phyloP scores from a whole-genome alignment of 2,888 invertebrate species.

The Taenaris catops region DNA sequence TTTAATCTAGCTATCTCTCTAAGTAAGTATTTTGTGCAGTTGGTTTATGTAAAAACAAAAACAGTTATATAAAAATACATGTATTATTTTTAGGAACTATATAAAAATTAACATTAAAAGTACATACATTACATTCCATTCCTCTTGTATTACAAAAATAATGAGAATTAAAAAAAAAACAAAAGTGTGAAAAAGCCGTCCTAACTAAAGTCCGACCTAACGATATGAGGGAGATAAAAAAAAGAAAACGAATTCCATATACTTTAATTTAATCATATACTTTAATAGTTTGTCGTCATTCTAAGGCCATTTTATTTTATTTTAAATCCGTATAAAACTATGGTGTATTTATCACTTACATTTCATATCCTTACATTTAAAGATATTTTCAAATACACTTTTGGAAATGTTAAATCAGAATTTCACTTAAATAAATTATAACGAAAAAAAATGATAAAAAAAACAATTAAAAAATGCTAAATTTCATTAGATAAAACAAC shows the following conservation, averaged over 20 bases:
- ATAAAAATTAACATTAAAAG: too few relatives aligned
- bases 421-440: background rate
- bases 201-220: too few relatives aligned
- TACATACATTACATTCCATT: too few relatives aligned
- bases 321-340: conserved; percentile 16
- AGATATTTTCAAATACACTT: background rate
- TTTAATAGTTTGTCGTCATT: conserved; percentile 16
- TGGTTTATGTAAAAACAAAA: too few relatives aligned
- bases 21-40: too few relatives aligned
- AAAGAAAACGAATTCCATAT: background rate
- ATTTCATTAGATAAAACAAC: conserved; percentile 1
- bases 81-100: too few relatives aligned
- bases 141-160: too few relatives aligned
- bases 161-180: too few relatives aligned
- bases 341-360: conserved; percentile 15
- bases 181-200: too few relatives aligned
- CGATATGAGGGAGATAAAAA: conserved; percentile 2
- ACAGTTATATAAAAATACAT: too few relatives aligned
- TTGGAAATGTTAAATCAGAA: background rate
- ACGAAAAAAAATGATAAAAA: background rate
- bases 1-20: too few relatives aligned
- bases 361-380: conserved; percentile 4
- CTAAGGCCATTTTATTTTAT: conserved; percentile 20
- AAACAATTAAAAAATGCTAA: conserved; percentile 1
- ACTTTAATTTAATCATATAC: too few relatives aligned